phyloP scores from a whole-genome alignment of 1,140 invertebrate species.

The Drosophila melanica region DNA sequence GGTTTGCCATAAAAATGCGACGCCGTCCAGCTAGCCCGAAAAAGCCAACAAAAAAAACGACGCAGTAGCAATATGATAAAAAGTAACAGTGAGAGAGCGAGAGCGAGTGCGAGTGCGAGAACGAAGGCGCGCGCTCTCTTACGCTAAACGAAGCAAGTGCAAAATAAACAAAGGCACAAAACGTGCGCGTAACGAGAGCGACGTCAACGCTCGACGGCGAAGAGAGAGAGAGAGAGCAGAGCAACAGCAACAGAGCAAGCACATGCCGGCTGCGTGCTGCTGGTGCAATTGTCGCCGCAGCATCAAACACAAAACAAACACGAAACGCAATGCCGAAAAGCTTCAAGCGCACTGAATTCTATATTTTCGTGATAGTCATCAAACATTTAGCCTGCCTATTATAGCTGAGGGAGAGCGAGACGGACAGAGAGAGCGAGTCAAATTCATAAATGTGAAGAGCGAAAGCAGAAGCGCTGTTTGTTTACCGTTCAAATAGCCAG shows the following conservation, averaged over 20 bases:
- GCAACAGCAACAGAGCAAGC: background rate
- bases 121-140: conserved; percentile 1
- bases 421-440: background rate
- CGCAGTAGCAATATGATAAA: conserved; percentile 55
- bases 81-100: conserved; percentile 32
- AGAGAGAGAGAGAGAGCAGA: conserved; percentile 1
- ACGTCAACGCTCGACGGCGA: conserved; percentile 2
- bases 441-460: conserved; percentile 40
- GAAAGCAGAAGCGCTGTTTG: conserved; percentile 26
- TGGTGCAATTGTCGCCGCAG: conserved; percentile 16
- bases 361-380: conserved; percentile 66
- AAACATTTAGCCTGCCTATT: conserved; percentile 36
- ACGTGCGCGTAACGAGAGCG: conserved; percentile 58
- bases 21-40: conserved; percentile 26
- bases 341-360: conserved; percentile 55
- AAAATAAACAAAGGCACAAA: conserved; percentile 74
- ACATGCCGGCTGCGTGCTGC: conserved; percentile 51
- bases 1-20: conserved; percentile 73
- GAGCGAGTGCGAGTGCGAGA: background rate
- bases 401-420: conserved; percentile 2
- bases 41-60: conserved; percentile 50
- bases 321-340: conserved; percentile 42
- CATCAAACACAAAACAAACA: conserved; percentile 60
- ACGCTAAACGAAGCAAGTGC: conserved; percentile 28
- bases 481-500: conserved; percentile 37